Conservation (phyloP, 2,888 invertebrate genomes). For the Boloria selene region DNA sequence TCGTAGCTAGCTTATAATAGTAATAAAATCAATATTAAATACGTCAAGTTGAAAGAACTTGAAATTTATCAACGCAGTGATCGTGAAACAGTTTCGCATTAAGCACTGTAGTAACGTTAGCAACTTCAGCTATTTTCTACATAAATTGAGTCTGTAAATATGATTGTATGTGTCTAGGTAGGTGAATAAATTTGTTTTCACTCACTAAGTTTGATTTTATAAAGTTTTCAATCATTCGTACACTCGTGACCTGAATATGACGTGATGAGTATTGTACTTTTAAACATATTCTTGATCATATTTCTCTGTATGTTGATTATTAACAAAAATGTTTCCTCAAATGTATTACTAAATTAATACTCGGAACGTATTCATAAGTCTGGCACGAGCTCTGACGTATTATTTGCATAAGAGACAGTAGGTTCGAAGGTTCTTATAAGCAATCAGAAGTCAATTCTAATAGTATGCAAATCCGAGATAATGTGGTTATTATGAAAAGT, state of each 20-base stretch:
- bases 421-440: background rate
- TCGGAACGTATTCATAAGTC: background rate
- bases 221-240: slow-evolving; percentile 49
- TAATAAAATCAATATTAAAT: background rate
- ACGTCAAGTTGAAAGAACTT: slow-evolving; percentile 13
- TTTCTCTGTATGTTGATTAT: background rate
- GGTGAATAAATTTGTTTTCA: slow-evolving; percentile 53
- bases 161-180: slow-evolving; percentile 42
- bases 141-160: slow-evolving; percentile 45
- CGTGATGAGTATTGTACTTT: slow-evolving; percentile 25
- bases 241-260: slow-evolving; percentile 43
- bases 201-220: slow-evolving; percentile 44
- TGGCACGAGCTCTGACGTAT: background rate
- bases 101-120: slow-evolving; percentile 30
- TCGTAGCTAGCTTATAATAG: too few species aligned
- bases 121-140: slow-evolving; percentile 43
- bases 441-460: slow-evolving; percentile 4
- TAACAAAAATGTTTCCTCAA: background rate
- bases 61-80: slow-evolving; percentile 22
- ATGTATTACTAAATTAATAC: background rate
- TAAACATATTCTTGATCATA: background rate
- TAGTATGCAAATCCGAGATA: slow-evolving; percentile 28
- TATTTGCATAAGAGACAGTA: background rate
- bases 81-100: slow-evolving; percentile 24
- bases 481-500: slow-evolving; percentile 32